Conservation (phyloP, 35 echinoderm and acorn worm species). For the Diadema setosum region DNA sequence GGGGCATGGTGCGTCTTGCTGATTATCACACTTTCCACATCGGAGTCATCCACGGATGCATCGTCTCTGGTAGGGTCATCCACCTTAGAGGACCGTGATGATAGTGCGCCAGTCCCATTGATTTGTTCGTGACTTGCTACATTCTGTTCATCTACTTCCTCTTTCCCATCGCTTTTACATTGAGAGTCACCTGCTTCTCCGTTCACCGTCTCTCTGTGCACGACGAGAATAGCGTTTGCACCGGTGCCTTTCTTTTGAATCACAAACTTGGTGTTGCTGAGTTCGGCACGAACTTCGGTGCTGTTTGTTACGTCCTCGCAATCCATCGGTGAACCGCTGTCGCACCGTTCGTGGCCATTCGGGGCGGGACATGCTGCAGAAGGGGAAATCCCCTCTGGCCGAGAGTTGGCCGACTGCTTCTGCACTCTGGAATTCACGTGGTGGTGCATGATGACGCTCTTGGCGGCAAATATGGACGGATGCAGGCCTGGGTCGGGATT, state of each 20-base stretch:
- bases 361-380: background rate
- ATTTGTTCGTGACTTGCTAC: too few relatives aligned
- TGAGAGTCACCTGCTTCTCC: background rate
- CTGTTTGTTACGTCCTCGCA: background rate
- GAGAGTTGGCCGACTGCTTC: background rate
- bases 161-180: too few relatives aligned
- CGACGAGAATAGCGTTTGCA: conserved; percentile 23
- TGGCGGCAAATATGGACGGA: conserved; percentile 84
- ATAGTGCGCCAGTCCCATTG: too few relatives aligned
- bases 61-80: background rate
- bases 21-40: background rate
- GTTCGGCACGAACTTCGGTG: background rate
- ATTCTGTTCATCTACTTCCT: too few relatives aligned
- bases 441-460: conserved; percentile 77
- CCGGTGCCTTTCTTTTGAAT: background rate
- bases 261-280: background rate
- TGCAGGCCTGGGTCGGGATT: conserved; percentile 78
- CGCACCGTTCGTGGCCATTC: background rate
- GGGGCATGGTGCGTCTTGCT: background rate
- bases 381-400: background rate
- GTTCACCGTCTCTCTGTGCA: background rate
- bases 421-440: conserved; percentile 72
- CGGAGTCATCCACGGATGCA: conserved; percentile 29
- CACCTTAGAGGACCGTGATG: too few relatives aligned
- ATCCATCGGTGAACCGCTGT: background rate